Conservation (phyloP, 2,797 vertebrate genomes). For the Chelon labrosus region DNA sequence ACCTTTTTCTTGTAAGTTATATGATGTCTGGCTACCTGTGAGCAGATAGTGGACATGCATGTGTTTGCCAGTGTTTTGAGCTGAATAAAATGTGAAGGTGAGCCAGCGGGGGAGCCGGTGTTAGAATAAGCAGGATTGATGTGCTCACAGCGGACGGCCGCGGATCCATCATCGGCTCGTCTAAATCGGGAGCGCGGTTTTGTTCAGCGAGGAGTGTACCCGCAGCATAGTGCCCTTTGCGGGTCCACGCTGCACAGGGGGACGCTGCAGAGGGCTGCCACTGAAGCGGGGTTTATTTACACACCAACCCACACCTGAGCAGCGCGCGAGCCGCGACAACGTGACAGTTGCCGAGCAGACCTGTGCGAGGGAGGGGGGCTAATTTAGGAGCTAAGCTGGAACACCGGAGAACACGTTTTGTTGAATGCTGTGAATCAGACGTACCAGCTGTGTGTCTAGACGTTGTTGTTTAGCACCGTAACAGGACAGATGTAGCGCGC, state of each 20-base stretch:
- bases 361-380: constrained; percentile 53
- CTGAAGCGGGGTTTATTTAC: constrained; percentile 39
- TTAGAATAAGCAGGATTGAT: constrained; percentile 78
- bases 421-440: constrained; percentile 50
- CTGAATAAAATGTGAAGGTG: constrained; percentile 75
- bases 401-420: constrained; percentile 25
- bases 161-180: constrained; percentile 71
- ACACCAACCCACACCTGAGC: constrained; percentile 27
- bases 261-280: constrained; percentile 57
- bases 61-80: constrained; percentile 61
- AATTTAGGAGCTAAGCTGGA: constrained; percentile 67
- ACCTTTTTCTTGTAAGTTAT: constrained; percentile 28
- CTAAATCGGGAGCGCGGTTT: constrained; percentile 59
- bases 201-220: constrained; percentile 49
- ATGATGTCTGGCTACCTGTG: constrained; percentile 32
- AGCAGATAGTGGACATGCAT: constrained; percentile 51
- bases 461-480: constrained; percentile 38
- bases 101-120: constrained; percentile 77
- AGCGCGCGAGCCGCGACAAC: constrained; percentile 7
- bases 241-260: constrained; percentile 53
- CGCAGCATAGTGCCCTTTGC: constrained; percentile 66
- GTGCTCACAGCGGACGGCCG: constrained; percentile 72
- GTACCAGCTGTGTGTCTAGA: constrained; percentile 68
- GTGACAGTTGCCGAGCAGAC: constrained; percentile 70
- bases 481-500: constrained; percentile 60